Conservation (phyloP, 2,888 invertebrate genomes). For the Tinea semifulvella region DNA sequence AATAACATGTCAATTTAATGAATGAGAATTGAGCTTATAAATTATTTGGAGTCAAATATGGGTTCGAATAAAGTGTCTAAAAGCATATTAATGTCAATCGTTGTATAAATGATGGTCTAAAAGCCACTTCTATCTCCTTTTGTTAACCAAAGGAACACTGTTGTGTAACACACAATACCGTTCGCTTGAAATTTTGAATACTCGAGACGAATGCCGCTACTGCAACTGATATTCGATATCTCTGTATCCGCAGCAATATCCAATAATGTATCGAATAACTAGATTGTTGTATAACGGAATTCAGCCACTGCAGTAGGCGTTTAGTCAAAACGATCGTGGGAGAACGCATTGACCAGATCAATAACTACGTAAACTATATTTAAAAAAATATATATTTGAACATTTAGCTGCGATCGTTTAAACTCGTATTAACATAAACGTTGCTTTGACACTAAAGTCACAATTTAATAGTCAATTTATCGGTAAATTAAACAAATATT, state of each 20-base stretch:
- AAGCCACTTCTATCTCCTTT: no score
- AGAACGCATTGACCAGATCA: not conserved
- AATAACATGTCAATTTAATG: not conserved
- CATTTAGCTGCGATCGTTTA: not conserved
- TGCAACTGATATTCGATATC: slow-evolving; percentile 38
- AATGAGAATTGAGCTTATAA: no score
- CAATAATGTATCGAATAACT: slow-evolving; percentile 24
- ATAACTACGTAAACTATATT: slow-evolving; percentile 3
- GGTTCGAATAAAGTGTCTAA: no score
- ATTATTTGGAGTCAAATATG: no score
- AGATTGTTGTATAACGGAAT: slow-evolving; percentile 38
- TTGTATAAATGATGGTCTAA: no score
- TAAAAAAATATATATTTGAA: not conserved
- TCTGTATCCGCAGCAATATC: slow-evolving; percentile 18
- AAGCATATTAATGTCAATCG: no score
- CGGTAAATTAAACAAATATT: not conserved
- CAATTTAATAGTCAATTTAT: slow-evolving; percentile 6
- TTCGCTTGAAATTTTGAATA: slow-evolving; percentile 29
- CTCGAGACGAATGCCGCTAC: slow-evolving; percentile 21
- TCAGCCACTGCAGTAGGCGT: slow-evolving; percentile 43
- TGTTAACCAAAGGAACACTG: no score
- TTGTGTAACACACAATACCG: slow-evolving; percentile 1
- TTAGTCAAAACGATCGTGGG: slow-evolving; percentile 11
- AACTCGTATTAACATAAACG: slow-evolving; percentile 3
- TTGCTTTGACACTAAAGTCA: slow-evolving; percentile 3